These are phyloP conservation scores for Drosophila subsilvestris DNA, from an alignment of 2,888 invertebrate species.

Conservation along the genomic window DNA sequence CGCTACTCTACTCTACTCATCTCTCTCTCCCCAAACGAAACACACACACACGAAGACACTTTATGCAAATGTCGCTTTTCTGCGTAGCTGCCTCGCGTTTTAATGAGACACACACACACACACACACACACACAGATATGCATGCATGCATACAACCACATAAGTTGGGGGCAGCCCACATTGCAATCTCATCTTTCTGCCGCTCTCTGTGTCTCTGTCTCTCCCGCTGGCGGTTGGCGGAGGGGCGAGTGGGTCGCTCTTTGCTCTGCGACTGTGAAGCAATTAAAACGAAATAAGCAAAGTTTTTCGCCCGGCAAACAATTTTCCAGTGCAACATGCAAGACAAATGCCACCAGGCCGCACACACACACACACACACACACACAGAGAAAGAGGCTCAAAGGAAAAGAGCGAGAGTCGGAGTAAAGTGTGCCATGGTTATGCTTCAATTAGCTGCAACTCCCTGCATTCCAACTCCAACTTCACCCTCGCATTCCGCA, in stretches of 20 bases:
- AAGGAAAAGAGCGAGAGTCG: neutral
- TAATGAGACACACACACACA: constrained; percentile 64
- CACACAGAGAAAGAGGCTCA: constrained; percentile 3
- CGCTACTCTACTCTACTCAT: no score
- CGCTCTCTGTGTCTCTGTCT: constrained; percentile 8
- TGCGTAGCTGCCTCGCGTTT: constrained; percentile 74
- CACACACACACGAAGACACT: constrained; percentile 31
- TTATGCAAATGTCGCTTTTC: constrained; percentile 75
- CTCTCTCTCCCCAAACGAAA: no score
- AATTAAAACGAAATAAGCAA: constrained; percentile 71
- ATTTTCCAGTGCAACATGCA: constrained; percentile 26
- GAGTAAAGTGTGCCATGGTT: neutral
- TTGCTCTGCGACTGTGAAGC: constrained; percentile 53
- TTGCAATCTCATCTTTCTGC: constrained; percentile 4
- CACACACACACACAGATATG: constrained; percentile 15
- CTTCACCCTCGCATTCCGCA: neutral
- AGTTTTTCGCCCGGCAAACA: constrained; percentile 47
- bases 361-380: constrained; percentile 5
- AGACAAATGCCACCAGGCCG: constrained; percentile 29
- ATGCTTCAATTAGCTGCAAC: constrained; percentile 28
- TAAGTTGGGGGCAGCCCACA: constrained; percentile 40
- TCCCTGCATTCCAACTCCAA: neutral
- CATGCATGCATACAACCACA: constrained; percentile 27
- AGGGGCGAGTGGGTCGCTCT: no score
- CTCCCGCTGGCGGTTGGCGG: constrained; percentile 8